Base-by-base conservation (phyloP, 2,888 invertebrate species). In the Craniophora ligustri region DNA sequence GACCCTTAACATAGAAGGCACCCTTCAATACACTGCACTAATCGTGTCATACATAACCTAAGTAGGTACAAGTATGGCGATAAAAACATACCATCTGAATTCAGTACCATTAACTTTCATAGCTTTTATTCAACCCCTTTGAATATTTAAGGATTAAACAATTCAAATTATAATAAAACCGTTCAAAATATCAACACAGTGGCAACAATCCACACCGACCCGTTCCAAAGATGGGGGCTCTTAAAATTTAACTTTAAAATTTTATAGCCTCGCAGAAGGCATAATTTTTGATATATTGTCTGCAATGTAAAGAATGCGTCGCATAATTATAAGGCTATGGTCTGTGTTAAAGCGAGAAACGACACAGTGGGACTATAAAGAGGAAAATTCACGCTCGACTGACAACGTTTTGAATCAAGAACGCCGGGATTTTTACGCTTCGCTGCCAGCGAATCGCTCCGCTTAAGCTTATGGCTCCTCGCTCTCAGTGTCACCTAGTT, bases 181-280 rank as follows among this genome's bases (percentile, higher is more conserved):
- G 28, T 49, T 41, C 36, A 35, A 65, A 66, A 45, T 66, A 65
- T 30, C 21, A 10, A 13, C 28, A 39, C 41, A 16, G 28, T 11
- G 23, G 35, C 40, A 51, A 40, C 61, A 63, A 50, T 35, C 30
- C 31, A 15, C 58, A 50, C 63, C 48, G 41, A 65, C 35, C 11
- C 30, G 16, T 32, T 36, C 42, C 47, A 55, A 36, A 15, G 23
- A 32, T 42, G n/a, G 48, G 39, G 30, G 46, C 65, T 40, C 41
- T 55, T 59, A 60, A 62, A 66, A 85, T 86, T 85, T 82, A 62
- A 87, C 82, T 88, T 88, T 86, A 79, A 85, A 87, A 88, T 88
- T 83, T 86, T 88, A 87, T 86, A 61, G 87, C 80, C 76, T 76
- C 50, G 61, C 67, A 61, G 76, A 78, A 74, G 81, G 81, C 83